phyloP scores from a whole-genome alignment of 2,113 vertebrate genomes.

The Lontra canadensis region DNA sequence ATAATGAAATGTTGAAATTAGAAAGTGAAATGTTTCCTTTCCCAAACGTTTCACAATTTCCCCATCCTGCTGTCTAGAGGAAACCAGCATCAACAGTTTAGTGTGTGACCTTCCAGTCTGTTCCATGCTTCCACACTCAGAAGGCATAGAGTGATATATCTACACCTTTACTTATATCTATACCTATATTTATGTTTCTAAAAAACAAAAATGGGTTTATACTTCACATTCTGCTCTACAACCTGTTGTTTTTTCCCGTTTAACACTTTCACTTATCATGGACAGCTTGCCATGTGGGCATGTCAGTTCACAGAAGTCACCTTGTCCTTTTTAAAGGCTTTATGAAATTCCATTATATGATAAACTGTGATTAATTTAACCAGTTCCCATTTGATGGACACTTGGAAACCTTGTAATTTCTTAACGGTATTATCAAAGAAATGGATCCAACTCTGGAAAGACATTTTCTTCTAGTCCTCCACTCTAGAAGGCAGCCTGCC shows the following conservation, averaged over 20 bases:
- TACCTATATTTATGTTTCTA: neutral
- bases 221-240: neutral
- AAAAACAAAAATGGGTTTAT: neutral
- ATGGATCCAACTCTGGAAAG: neutral
- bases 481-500: neutral
- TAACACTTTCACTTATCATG: neutral
- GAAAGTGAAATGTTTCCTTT: neutral
- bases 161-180: neutral
- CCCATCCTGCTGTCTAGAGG: neutral
- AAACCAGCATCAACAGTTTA: neutral
- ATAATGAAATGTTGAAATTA: neutral
- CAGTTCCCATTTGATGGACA: neutral
- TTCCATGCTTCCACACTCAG: neutral
- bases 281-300: neutral
- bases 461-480: neutral
- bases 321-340: neutral
- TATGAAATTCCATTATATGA: neutral
- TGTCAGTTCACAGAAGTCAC: neutral
- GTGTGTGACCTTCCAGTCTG: neutral
- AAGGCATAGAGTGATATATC: neutral
- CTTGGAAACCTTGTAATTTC: slow-evolving; percentile 1
- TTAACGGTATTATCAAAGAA: neutral
- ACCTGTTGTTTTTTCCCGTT: neutral
- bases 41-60: neutral
- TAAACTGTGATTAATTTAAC: neutral